A percentile compares a stretch with the other conserved stretches of the same genome.
Conservation (phyloP, 2,113 vertebrate genomes). For the Rhombomys opimus region DNA sequence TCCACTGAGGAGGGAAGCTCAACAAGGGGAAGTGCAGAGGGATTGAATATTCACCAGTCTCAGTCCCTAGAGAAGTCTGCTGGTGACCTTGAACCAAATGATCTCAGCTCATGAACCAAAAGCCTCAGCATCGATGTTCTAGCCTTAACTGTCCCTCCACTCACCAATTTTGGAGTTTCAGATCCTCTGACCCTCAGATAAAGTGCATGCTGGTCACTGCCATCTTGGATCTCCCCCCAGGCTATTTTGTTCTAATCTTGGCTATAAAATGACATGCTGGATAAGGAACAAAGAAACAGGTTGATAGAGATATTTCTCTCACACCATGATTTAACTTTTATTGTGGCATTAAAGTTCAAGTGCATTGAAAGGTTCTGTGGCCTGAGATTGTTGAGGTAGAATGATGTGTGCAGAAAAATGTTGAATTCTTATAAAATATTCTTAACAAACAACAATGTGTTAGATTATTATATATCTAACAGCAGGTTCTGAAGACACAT, state of each 20-base stretch:
- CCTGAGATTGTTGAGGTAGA: not conserved
- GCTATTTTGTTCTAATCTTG: not conserved
- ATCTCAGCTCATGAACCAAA: too few species aligned
- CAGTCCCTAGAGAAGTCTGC: too few species aligned
- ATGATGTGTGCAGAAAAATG: not conserved
- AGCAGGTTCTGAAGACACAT: not conserved
- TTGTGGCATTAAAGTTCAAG: not conserved
- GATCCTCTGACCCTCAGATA: too few species aligned
- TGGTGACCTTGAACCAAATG: too few species aligned
- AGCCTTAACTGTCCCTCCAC: too few species aligned
- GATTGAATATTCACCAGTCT: too few species aligned
- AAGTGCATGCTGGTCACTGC: too few species aligned
- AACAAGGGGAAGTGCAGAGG: too few species aligned
- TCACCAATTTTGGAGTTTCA: too few species aligned
- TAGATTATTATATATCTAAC: not conserved
- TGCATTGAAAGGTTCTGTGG: not conserved
- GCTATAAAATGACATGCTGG: not conserved
- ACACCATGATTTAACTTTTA: not conserved
- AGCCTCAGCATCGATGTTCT: too few species aligned
- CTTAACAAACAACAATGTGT: not conserved
- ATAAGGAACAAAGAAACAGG: not conserved
- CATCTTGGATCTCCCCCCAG: too few species aligned
- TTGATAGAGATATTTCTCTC: not conserved
- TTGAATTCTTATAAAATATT: not conserved
- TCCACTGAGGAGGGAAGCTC: too few species aligned